phyloP scores from a whole-genome alignment of 2,888 invertebrate genomes.

The Andrena trimmerana region DNA sequence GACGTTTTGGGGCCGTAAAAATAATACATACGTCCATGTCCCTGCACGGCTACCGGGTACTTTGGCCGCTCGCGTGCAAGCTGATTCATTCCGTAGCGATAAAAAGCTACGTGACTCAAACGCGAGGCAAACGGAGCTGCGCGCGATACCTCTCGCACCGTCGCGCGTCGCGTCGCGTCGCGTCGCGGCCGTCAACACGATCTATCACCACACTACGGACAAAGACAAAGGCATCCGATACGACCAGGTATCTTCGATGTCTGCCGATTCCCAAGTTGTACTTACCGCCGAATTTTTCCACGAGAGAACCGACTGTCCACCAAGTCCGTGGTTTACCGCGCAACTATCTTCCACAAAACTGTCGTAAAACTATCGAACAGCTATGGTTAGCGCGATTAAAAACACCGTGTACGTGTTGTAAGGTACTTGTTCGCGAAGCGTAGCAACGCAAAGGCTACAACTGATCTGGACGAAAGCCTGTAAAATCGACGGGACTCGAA shows the following conservation, averaged over 20 bases:
- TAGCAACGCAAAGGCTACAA: too few species aligned
- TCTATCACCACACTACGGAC: neutral
- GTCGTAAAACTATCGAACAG: too few species aligned
- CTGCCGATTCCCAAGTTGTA: neutral
- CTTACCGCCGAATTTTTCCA: neutral
- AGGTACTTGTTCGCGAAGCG: too few species aligned
- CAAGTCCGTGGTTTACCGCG: too few species aligned
- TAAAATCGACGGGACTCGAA: neutral
- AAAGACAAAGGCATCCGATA: neutral
- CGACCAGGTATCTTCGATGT: neutral
- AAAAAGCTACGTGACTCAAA: conserved; percentile 70
- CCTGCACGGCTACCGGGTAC: conserved; percentile 81
- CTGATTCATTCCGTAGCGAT: conserved; percentile 77
- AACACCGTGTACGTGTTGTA: neutral
- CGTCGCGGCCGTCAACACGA: neutral
- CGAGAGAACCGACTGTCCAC: neutral
- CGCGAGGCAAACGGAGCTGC: conserved; percentile 35
- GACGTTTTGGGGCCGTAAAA: conserved; percentile 83
- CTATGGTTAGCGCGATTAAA: too few species aligned
- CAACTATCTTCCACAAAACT: too few species aligned
- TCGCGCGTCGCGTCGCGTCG: neutral
- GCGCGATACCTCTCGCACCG: conserved; percentile 5
- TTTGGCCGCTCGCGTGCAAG: conserved; percentile 76
- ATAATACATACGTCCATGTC: conserved; percentile 81
- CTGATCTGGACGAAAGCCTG: too few species aligned